Percentiles rank a stretch among this genome's conserved stretches.
phyloP scores from a whole-genome alignment of 2,797 vertebrate genomes.

The Oryzias dopingdopingensis region DNA sequence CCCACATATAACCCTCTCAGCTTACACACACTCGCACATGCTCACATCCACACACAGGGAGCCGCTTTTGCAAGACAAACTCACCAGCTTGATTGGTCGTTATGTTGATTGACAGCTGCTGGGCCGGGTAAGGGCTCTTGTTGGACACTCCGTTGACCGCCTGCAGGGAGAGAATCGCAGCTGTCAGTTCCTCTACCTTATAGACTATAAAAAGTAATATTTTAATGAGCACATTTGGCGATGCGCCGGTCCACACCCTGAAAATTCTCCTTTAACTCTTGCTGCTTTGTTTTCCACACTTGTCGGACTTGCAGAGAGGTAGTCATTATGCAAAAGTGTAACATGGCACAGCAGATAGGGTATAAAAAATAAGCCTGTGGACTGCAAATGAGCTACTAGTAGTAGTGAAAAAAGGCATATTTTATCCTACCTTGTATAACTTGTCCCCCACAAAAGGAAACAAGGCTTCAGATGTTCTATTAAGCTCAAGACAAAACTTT shows the following conservation, averaged over 20 bases:
- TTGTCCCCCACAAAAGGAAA: too few relatives aligned
- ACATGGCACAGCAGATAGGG: neutral
- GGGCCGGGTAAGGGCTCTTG: slow-evolving; percentile 91
- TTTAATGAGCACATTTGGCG: too few relatives aligned
- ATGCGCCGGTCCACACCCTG: neutral
- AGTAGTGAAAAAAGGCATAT: too few relatives aligned
- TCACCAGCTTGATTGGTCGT: slow-evolving; percentile 95
- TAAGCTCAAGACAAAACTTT: too few relatives aligned
- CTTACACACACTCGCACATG: slow-evolving; percentile 24
- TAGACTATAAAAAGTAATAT: neutral
- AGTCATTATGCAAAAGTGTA: neutral
- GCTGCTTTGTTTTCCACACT: neutral
- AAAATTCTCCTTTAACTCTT: neutral
- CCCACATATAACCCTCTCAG: slow-evolving; percentile 48
- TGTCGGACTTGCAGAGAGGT: neutral
- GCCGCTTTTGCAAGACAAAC: slow-evolving; percentile 24
- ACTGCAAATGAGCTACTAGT: neutral
- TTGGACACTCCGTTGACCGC: slow-evolving; percentile 90
- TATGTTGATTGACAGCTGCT: slow-evolving; percentile 92
- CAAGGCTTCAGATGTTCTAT: too few relatives aligned
- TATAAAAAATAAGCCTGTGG: neutral
- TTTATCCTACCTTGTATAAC: too few relatives aligned
- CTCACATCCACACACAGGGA: neutral
- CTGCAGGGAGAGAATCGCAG: slow-evolving; percentile 65
- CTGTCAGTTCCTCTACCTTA: slow-evolving; percentile 17